Conservation (phyloP, 2,888 invertebrate species). For the Anthophora plumipes region DNA sequence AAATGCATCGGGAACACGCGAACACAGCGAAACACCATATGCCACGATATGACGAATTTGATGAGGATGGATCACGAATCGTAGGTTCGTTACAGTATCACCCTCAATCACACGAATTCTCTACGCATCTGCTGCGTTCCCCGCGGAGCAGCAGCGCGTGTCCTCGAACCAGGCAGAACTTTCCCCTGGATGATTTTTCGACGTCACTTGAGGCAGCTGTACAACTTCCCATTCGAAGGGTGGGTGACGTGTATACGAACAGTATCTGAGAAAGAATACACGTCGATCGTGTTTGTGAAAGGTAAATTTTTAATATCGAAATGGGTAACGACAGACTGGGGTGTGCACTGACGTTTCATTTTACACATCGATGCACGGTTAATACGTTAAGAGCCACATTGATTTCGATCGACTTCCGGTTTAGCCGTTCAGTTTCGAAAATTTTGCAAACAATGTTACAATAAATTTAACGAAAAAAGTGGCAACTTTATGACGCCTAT, state of each 20-base stretch:
- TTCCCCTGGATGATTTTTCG: conserved; percentile 40
- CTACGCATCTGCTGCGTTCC: conserved; percentile 55
- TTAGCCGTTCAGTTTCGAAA: too few relatives aligned
- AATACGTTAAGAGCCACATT: too few relatives aligned
- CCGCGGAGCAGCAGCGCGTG: conserved; percentile 26
- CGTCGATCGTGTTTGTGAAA: conserved; percentile 3
- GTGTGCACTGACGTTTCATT: not conserved
- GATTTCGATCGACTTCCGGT: too few relatives aligned
- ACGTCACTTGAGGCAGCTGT: conserved; percentile 44
- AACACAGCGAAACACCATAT: conserved; percentile 31
- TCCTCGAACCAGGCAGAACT: conserved; percentile 12
- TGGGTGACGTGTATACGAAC: conserved; percentile 1
- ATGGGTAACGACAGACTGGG: too few relatives aligned
- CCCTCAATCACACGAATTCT: conserved; percentile 41
- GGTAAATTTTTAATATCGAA: not conserved
- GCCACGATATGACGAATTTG: conserved; percentile 19
- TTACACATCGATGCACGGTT: too few relatives aligned
- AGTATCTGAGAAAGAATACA: not conserved
- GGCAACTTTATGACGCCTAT: too few relatives aligned
- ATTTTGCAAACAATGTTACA: too few relatives aligned
- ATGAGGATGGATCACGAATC: conserved; percentile 47
- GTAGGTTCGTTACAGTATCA: conserved; percentile 16
- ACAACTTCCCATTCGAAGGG: conserved; percentile 35
- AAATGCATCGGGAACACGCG: conserved; percentile 25
- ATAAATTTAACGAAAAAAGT: too few relatives aligned